Percentiles rank a stretch among this genome's conserved stretches.
Conservation (phyloP, 2,113 vertebrate genomes). For the Mus pahari region DNA sequence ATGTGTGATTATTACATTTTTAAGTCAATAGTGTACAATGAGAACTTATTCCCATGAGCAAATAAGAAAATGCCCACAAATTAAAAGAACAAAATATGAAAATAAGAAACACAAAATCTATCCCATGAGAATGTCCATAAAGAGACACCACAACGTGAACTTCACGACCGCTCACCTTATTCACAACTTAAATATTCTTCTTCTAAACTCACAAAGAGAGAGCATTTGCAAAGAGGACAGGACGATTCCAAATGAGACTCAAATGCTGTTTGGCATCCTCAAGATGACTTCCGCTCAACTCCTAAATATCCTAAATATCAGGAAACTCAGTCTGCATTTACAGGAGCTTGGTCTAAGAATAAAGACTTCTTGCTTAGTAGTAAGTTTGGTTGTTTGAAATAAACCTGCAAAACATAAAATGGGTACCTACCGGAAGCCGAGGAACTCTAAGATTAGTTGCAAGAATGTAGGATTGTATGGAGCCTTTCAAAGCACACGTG, state of each 20-base stretch:
- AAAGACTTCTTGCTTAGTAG: neutral
- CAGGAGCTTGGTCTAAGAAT: constrained; percentile 22
- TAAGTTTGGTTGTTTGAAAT: constrained; percentile 3
- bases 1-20: constrained; percentile 16
- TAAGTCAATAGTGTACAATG: neutral
- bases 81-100: constrained; percentile 22
- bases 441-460: constrained; percentile 50
- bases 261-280: neutral
- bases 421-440: neutral
- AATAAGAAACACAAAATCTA: constrained; percentile 2
- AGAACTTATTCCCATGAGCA: constrained; percentile 12
- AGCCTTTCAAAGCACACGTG: constrained; percentile 23
- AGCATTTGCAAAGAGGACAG: constrained; percentile 27
- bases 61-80: neutral
- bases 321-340: neutral
- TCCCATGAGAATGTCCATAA: neutral
- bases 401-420: constrained; percentile 43
- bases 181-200: neutral
- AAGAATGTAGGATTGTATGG: constrained; percentile 31
- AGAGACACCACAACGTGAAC: neutral
- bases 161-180: neutral
- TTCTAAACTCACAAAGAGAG: constrained; percentile 53
- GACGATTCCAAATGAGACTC: neutral
- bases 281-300: constrained; percentile 35
- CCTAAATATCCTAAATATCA: neutral